Base-by-base conservation (phyloP, 2,888 invertebrate species). In the Troilus luridus region DNA sequence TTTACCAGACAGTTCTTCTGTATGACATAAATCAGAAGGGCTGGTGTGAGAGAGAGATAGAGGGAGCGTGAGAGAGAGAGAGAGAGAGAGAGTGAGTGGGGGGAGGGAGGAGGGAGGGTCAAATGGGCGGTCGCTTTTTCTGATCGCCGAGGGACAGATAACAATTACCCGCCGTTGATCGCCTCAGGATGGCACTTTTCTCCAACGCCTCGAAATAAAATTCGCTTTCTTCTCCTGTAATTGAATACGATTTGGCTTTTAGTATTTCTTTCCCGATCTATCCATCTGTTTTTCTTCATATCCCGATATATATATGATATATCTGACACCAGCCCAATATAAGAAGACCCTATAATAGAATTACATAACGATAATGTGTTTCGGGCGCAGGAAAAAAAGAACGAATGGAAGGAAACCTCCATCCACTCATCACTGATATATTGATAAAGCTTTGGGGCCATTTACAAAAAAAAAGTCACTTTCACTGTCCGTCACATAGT, bases 221-320 rank as follows among this genome's bases (percentile, higher is more conserved):
- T 85, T 56, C 56, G n/a, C 56, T 85, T 58, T 58, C 85, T 85
- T 85, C 85, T n/a, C 12, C 85, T 85, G 17, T 85, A 85, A 85
- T 85, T 85, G 56, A 85, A 85, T 85, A 11, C 12, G 10, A 56
- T 56, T 77, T 10, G n/a, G 85, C 85, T 85, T n/a, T 14, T 56
- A 56, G 5, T 56, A n/a, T 56, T 85, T 58, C 85, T 58, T 56
- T 21, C 85, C 14, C n/a, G 56, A 58, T 27, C 41, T 17, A 27
- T 77, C 17, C 27, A 24, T 41, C 24, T 41, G 41, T 77, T 8
- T 77, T 77, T 77, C 41, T 77, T 77, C 19, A 19, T 27, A 17
- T 77, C 17, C 17, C 8, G 14, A 77, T 77, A 19, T 27, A 19
- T 27, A 72, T 72, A 72, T 72, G 72, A 72, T 72, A 27, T 41